A percentile compares a stretch with the other conserved stretches of the same genome.
Conservation (phyloP, 1,140 invertebrate genomes). For the Ephestia elutella region DNA sequence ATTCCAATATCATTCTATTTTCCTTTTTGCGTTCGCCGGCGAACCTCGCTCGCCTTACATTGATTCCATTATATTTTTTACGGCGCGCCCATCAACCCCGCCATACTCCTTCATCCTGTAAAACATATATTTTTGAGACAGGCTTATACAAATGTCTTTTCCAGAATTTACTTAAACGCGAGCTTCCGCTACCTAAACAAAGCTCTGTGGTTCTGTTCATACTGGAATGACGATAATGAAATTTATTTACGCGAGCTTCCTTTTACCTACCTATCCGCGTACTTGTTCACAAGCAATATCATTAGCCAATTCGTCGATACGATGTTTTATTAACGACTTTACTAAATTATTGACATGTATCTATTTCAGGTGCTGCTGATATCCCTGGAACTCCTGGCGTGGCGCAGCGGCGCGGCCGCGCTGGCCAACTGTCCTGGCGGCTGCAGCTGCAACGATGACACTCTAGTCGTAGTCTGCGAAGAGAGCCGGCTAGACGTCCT, state of each 20-base stretch:
- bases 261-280: too few species aligned
- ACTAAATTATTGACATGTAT: constrained; percentile 16
- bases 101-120: constrained; percentile 30
- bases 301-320: too few species aligned
- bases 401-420: constrained; percentile 53
- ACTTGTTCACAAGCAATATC: too few species aligned
- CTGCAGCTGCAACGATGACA: constrained; percentile 91
- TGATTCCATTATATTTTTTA: constrained; percentile 53
- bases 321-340: not conserved
- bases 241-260: too few species aligned
- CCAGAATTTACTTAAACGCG: too few species aligned
- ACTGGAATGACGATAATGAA: too few species aligned
- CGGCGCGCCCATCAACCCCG: constrained; percentile 40
- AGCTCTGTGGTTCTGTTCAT: too few species aligned
- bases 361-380: constrained; percentile 55
- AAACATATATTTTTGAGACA: constrained; percentile 31
- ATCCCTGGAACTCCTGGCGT: constrained; percentile 45
- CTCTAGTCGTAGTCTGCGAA: constrained; percentile 88
- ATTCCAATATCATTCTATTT: constrained; percentile 66
- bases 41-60: constrained; percentile 43
- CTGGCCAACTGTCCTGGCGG: constrained; percentile 82
- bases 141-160: too few species aligned
- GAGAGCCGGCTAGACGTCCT: constrained; percentile 90
- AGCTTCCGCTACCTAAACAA: too few species aligned
- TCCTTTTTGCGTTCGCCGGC: constrained; percentile 40